Base-by-base conservation (phyloP, 2,113 vertebrate genomes). In the Oncorhynchus keta region DNA sequence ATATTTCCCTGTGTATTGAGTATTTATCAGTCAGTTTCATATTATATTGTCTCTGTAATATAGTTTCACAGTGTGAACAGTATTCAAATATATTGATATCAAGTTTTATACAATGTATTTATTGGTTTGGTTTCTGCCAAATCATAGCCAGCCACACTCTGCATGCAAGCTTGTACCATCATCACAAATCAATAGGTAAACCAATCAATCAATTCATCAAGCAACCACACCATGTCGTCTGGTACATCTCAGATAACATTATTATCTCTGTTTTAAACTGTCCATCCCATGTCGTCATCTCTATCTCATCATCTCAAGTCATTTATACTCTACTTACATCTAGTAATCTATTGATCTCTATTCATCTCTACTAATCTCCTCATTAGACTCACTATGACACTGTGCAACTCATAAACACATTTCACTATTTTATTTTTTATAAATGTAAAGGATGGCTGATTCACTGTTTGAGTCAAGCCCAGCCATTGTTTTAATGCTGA, bases 71-170 rank as follows among this genome's bases (percentile, higher is more conserved):
- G 51, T 18, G 51, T 62, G 85, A 93, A 92, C 83, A 90, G 89
- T 93, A 92, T 93, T 93, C 93, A 92, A 91, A 92, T 91, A 92
- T 92, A 92, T 92, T 92, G 89, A 91, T 89, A 92, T 92, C 88
- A 91, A 92, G 90, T 91, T 91, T 91, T 93, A 90, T 93, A 91
- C 91, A 91, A 89, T 84, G 89, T 93, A 92, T 91, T 91, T 92
- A 91, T 91, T 93, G 92, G 86, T 86, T 91, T 87, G 79, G 76
- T 87, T 79, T 88, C 76, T 89, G 76, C 86, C 74, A 76, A 24
- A 81, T 92, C 89, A 91, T 89, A 87, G 89, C 83, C 68, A 82
- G 89, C 66, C 90, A 91, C 89, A 88, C 84, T 89, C 87, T 91
- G 89, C 90, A 90, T 91, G 88, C 87, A 70, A 83, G 86, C 88